A percentile compares a stretch with the other conserved stretches of the same genome.
Conservation (phyloP, 2,797 vertebrate species). For the Anguilla obscura region DNA sequence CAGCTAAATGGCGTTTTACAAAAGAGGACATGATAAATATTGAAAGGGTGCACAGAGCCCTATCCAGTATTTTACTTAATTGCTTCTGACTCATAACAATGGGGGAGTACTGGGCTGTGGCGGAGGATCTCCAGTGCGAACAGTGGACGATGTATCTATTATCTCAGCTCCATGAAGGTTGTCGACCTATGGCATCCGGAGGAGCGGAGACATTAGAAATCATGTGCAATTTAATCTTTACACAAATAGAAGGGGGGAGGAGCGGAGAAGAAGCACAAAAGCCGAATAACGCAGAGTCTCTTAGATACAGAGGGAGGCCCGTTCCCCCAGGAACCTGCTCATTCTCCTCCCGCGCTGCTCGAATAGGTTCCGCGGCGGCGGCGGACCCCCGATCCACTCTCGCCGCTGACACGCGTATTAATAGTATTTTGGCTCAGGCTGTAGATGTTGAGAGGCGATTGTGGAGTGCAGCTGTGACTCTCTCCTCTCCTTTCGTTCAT, state of each 20-base stretch:
- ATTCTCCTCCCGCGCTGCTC: slow-evolving; percentile 81
- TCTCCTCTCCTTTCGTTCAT: slow-evolving; percentile 81
- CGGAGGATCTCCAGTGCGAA: slow-evolving; percentile 74
- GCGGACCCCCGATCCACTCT: slow-evolving; percentile 74
- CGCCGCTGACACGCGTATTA: slow-evolving; percentile 92
- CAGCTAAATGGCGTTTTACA: slow-evolving; percentile 71
- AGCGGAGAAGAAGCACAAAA: slow-evolving; percentile 81
- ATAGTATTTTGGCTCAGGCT: slow-evolving; percentile 87
- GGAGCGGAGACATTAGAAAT: slow-evolving; percentile 88
- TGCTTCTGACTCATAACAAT: slow-evolving; percentile 91
- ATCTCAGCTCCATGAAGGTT: slow-evolving; percentile 86
- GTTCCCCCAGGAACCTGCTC: slow-evolving; percentile 80
- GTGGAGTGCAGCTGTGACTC: slow-evolving; percentile 83
- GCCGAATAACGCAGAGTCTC: slow-evolving; percentile 83
- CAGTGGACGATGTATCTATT: slow-evolving; percentile 94
- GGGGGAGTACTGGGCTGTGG: slow-evolving; percentile 89
- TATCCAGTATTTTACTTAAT: slow-evolving; percentile 93
- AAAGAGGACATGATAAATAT: slow-evolving; percentile 80
- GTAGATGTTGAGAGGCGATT: slow-evolving; percentile 87
- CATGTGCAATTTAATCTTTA: slow-evolving; percentile 99
- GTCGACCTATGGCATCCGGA: slow-evolving; percentile 84
- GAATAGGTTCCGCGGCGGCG: slow-evolving; percentile 62
- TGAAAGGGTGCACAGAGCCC: slow-evolving; percentile 74
- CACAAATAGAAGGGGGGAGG: slow-evolving; percentile 83
- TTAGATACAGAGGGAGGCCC: slow-evolving; percentile 72